These are phyloP conservation scores for Nilaparvata lugens DNA, from an alignment of 1,140 invertebrate genomes.

Conservation along the genomic window DNA sequence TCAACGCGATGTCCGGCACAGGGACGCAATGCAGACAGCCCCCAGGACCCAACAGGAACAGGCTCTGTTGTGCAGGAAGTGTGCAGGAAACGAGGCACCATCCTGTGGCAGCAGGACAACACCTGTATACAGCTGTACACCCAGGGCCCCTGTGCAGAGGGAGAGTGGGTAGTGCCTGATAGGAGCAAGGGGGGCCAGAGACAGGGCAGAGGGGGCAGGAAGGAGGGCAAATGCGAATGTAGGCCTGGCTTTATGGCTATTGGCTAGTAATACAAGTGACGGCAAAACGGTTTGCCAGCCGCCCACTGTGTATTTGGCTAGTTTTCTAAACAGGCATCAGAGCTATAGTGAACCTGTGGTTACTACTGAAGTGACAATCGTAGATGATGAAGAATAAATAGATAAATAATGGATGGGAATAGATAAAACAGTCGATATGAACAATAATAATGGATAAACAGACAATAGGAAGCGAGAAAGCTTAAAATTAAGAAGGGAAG, in stretches of 20 bases:
- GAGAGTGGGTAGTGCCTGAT: slow-evolving; percentile 58
- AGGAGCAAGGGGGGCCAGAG: slow-evolving; percentile 31
- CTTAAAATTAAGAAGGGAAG: too few relatives aligned
- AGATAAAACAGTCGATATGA: too few relatives aligned
- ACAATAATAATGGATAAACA: too few relatives aligned
- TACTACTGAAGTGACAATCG: too few relatives aligned
- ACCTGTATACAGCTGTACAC: slow-evolving; percentile 26
- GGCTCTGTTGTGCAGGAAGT: slow-evolving; percentile 12
- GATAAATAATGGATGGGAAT: too few relatives aligned
- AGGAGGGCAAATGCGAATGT: slow-evolving; percentile 49
- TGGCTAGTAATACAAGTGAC: slow-evolving; percentile 31
- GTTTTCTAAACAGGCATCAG: slow-evolving; percentile 36
- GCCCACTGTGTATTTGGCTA: slow-evolving; percentile 39
- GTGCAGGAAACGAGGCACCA: slow-evolving; percentile 22
- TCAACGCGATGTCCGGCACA: background rate
- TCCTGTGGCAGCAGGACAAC: slow-evolving; percentile 21
- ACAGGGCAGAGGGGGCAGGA: slow-evolving; percentile 28
- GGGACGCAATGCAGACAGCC: background rate
- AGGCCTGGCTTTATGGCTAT: slow-evolving; percentile 50
- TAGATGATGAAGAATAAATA: too few relatives aligned
- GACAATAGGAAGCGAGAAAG: too few relatives aligned
- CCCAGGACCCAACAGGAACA: background rate
- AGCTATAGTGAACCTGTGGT: too few relatives aligned
- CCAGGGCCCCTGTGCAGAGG: slow-evolving; percentile 52
- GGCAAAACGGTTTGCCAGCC: slow-evolving; percentile 37